Evolutionary conservation across 2,888 invertebrate species (phyloP), one percentile per base, ranked within the genome.

Genomic region (Beris chalybata): DNA sequence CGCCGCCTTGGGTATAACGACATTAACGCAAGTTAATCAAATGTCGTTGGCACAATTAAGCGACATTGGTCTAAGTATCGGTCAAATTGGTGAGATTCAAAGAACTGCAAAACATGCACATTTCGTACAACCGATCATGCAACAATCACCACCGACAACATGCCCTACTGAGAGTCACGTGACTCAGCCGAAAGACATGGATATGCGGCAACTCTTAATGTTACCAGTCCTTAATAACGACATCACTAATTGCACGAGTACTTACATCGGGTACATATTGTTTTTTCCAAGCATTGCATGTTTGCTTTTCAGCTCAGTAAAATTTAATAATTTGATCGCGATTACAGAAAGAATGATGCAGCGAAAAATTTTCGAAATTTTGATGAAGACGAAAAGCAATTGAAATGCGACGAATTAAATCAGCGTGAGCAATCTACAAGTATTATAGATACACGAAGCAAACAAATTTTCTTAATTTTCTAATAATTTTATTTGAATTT

Each of bases 11-110:
- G 67, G 64, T 5, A 57, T 67, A n/a, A 57, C 50, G 7, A 31
- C 50, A 5, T 44, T 63, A 11, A 29, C 43, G 7, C 56, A 67
- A 43, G 30, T 67, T 15, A 63, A 63, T 15, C 50, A 67, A 15
- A 48, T 67, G 56, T 52, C 67, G 38, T 56, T 67, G 29, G 63
- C 63, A n/a, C 56, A 64, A 67, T 64, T 67, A 50, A 57, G 48
- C 53, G 64, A 67, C 57, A 55, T 67, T 48, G 67, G 64, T 5
- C 5, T 67, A 30, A 67, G 55, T 45, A 50, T 64, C 30, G 15
- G 31, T 31, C 56, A 64, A 38, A 56, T 67, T 13, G 58, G 58
- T 9, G 64, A 64, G 29, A 43, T 67, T 45, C 64, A 67, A 12
- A 12, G 64, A 43, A 63, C 22, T n/a, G 22, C 50, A 22, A n/a